Base-by-base conservation (phyloP, 2,113 vertebrate genomes). In the Perca schrenkii region DNA sequence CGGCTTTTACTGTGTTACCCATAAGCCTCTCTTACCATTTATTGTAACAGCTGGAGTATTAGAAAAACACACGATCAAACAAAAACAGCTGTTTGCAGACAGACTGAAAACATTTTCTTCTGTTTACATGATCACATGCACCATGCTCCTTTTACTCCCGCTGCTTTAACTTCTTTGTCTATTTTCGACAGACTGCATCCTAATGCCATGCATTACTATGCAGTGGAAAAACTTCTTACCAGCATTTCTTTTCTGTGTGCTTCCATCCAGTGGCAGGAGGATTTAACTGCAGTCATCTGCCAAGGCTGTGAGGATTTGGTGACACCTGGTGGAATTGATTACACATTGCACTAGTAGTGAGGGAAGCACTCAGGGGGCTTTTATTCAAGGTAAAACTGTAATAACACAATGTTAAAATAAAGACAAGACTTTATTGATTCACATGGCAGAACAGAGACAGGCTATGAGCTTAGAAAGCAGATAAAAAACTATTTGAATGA, bases 241-340 rank as follows among this genome's bases (percentile, higher is more conserved):
- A 19, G 12, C 4, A 5, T 22, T 14, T 12, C 3, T 22, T 6
- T 16, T 40, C 10, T 7, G 56, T 25, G 40, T 89, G 60, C 77
- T 46, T 31, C 86, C 86, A 56, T 13, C 66, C 0, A 65, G 77
- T 49, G 89, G 82, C 0, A 1, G 73, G 74, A 73, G 15, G 80
- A 21, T 25, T 4, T 0, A 40, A 86, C 62, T 83, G 49, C 81
- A 82, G n/a, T 0, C 8, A 4, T 15, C 4, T n/a, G 4, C 7
- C 2, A 22, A 1, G 6, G 43, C 15, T 34, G 1, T 13, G 49
- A 6, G 19, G 14, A 6, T 77, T 60, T 77, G 17, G 21, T 40
- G 87, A 13, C 93, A 88, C 50, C 89, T 92, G 63, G 80, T 80
- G 93, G 87, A 4, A 4, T 0, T 25, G 1, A n/a, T 34, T 1